Evolutionary conservation across 2,797 vertebrate genomes (phyloP).

Genomic region (Australoheros facetus): DNA sequence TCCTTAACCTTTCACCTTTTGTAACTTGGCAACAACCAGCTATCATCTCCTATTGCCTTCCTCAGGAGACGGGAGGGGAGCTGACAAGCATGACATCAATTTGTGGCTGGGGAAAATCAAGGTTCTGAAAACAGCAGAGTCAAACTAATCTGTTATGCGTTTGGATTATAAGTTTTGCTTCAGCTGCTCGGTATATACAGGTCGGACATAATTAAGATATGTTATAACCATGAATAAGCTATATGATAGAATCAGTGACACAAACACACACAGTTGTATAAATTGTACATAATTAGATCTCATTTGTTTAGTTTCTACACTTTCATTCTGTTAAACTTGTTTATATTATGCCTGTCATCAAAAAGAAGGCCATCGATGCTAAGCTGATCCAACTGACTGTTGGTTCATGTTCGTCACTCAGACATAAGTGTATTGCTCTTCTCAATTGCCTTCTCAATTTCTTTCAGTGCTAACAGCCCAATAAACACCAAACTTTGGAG

Average conservation of each 20-base stretch:
- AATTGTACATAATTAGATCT: background rate
- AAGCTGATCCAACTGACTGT: background rate
- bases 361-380: background rate
- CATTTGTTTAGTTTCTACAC: background rate
- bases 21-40: constrained; percentile 68
- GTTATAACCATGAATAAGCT: background rate
- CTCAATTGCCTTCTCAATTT: background rate
- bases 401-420: too few relatives aligned
- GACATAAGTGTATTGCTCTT: too few relatives aligned
- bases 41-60: constrained; percentile 57
- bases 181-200: background rate
- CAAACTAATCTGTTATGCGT: constrained; percentile 32
- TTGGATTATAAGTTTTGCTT: constrained; percentile 26
- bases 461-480: background rate
- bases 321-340: background rate
- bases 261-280: background rate
- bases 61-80: constrained; percentile 50
- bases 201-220: constrained; percentile 13
- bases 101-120: constrained; percentile 48
- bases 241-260: background rate
- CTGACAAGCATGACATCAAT: constrained; percentile 57
- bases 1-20: constrained; percentile 74
- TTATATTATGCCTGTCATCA: background rate
- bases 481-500: background rate
- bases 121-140: constrained; percentile 36